Percentiles rank a stretch among this genome's conserved stretches.
These are phyloP conservation scores for Drosophila varians DNA, from an alignment of 1,140 invertebrate species.

Conservation along the genomic window DNA sequence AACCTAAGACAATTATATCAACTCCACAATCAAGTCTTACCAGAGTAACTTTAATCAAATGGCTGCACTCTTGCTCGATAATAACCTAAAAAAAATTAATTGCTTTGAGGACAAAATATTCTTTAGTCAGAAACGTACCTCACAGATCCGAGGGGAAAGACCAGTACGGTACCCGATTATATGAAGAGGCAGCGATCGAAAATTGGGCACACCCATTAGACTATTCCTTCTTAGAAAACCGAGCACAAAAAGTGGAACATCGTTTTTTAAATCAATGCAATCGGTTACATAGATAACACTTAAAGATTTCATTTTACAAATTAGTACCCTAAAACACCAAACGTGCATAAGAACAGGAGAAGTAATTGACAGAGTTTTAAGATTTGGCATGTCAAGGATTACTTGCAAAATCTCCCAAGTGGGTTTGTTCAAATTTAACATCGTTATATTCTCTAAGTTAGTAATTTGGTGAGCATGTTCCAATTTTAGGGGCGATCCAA, in stretches of 20 bases:
- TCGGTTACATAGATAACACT: background rate
- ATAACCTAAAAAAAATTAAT: too few relatives aligned
- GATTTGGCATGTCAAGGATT: background rate
- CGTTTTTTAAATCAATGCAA: background rate
- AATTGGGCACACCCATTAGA: background rate
- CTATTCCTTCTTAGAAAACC: background rate
- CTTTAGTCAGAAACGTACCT: too few relatives aligned
- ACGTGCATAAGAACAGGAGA: background rate
- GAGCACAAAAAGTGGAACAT: background rate
- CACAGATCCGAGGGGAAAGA: too few relatives aligned
- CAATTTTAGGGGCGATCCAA: background rate
- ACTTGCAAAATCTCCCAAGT: background rate
- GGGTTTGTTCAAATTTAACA: background rate
- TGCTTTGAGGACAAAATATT: too few relatives aligned
- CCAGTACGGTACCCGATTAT: too few relatives aligned
- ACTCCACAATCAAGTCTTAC: background rate
- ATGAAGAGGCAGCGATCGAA: too few relatives aligned
- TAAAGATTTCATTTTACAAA: background rate
- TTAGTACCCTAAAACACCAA: background rate
- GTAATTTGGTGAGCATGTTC: background rate
- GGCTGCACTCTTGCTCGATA: too few relatives aligned
- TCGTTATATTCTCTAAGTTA: background rate
- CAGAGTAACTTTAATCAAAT: background rate
- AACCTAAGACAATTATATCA: background rate
- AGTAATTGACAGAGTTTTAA: background rate